phyloP scores from a whole-genome alignment of 2,797 vertebrate genomes.

The Anguilla marmorata region DNA sequence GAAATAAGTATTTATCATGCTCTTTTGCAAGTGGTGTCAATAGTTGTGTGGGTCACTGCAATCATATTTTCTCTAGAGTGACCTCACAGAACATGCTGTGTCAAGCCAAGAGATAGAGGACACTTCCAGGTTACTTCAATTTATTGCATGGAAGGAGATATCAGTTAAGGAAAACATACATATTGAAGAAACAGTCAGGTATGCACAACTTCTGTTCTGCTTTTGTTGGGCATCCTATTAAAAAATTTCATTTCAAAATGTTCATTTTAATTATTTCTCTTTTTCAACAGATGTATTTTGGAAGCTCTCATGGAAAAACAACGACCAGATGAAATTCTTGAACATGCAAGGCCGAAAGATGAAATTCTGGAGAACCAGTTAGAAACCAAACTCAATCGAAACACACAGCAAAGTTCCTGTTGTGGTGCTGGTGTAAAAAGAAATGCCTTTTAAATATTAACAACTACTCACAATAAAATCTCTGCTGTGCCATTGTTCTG shows the following conservation, averaged over 20 bases:
- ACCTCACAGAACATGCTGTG: neutral
- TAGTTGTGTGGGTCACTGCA: neutral
- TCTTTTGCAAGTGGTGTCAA: neutral
- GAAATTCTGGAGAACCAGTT: neutral
- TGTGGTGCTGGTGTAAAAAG: neutral
- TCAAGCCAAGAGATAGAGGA: neutral
- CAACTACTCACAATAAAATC: neutral
- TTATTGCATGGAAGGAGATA: conserved; percentile 20
- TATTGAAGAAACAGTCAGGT: conserved; percentile 23
- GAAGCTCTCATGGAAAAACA: conserved; percentile 11
- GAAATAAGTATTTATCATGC: neutral
- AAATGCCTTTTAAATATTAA: neutral
- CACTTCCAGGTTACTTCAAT: neutral
- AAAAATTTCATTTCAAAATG: neutral
- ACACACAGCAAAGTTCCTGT: neutral
- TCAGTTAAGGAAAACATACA: conserved; percentile 19
- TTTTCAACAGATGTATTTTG: conserved; percentile 12
- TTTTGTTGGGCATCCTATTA: neutral
- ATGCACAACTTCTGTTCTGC: neutral
- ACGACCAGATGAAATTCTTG: neutral
- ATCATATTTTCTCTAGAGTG: conserved; percentile 5
- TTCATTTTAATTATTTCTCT: neutral
- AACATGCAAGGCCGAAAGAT: neutral
- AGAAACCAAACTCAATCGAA: neutral
- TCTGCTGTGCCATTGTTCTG: neutral